Percentiles rank a stretch among this genome's conserved stretches.
Conservation (phyloP, 1,140 invertebrate genomes). For the Stenopsyche tienmushanensis region DNA sequence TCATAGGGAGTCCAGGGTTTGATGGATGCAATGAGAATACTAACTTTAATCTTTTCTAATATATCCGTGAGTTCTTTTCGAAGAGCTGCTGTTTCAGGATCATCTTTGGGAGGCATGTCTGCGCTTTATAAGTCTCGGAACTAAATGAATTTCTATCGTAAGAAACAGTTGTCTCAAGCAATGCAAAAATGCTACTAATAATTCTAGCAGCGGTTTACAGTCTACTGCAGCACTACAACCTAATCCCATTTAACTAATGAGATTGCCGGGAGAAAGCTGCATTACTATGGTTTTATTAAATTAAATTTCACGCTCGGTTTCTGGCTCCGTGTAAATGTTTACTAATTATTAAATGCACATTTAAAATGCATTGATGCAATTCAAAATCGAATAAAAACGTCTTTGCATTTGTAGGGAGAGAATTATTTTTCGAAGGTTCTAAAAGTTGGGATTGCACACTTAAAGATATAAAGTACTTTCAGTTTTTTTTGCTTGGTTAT, state of each 20-base stretch:
- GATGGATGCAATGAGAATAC: no score
- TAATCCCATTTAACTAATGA: constrained; percentile 40
- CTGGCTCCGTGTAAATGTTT: no score
- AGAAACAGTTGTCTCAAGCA: background rate
- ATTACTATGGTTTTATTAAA: constrained; percentile 41
- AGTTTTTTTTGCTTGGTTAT: no score
- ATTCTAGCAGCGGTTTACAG: background rate
- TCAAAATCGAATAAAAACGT: no score
- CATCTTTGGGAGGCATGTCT: constrained; percentile 69
- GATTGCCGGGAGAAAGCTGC: constrained; percentile 19
- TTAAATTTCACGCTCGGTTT: no score
- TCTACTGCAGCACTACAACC: background rate
- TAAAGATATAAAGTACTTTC: no score
- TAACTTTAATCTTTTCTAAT: constrained; percentile 71
- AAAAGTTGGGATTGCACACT: no score
- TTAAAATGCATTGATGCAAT: no score
- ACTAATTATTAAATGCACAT: no score
- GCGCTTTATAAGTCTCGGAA: constrained; percentile 48
- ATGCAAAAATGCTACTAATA: constrained; percentile 1
- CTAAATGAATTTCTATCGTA: background rate
- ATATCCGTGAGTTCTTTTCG: constrained; percentile 78
- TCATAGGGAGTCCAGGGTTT: no score
- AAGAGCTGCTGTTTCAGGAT: constrained; percentile 71
- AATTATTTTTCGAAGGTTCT: no score
- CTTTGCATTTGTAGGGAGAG: no score